These are phyloP conservation scores for Drosophila neutralis DNA, from an alignment of 2,888 invertebrate genomes.

Conservation along the genomic window DNA sequence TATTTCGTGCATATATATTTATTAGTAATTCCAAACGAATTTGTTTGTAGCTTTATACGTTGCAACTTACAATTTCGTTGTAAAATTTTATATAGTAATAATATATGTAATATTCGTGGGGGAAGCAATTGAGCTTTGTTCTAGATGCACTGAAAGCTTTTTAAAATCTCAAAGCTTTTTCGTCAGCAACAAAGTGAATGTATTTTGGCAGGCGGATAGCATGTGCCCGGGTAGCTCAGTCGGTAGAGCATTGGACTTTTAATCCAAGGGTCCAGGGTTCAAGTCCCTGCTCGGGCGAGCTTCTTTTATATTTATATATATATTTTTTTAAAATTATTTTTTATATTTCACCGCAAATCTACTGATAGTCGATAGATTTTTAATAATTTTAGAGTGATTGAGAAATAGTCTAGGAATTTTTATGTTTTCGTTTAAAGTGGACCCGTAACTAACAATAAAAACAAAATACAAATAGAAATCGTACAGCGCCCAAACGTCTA, in stretches of 20 bases:
- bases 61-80: too few species aligned
- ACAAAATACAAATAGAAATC: conserved; percentile 57
- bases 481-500: conserved; percentile 68
- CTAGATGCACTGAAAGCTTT: conserved; percentile 19
- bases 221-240: conserved; percentile 84
- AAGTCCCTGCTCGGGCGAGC: conserved; percentile 85
- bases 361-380: background rate
- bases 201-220: background rate
- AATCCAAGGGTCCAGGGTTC: conserved; percentile 86
- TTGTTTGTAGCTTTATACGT: background rate
- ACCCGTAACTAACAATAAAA: conserved; percentile 14
- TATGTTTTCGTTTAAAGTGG: conserved; percentile 28
- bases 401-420: background rate
- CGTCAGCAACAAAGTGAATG: background rate
- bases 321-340: background rate
- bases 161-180: conserved; percentile 18
- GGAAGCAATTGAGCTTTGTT: background rate
- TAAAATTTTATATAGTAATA: background rate
- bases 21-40: background rate
- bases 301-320: background rate
- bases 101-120: background rate
- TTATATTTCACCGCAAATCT: background rate
- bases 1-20: background rate
- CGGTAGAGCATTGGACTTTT: conserved; percentile 85
- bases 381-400: background rate